Evolutionary conservation across 1,140 invertebrate species (phyloP).

Genomic region (Pomacea maculata): DNA sequence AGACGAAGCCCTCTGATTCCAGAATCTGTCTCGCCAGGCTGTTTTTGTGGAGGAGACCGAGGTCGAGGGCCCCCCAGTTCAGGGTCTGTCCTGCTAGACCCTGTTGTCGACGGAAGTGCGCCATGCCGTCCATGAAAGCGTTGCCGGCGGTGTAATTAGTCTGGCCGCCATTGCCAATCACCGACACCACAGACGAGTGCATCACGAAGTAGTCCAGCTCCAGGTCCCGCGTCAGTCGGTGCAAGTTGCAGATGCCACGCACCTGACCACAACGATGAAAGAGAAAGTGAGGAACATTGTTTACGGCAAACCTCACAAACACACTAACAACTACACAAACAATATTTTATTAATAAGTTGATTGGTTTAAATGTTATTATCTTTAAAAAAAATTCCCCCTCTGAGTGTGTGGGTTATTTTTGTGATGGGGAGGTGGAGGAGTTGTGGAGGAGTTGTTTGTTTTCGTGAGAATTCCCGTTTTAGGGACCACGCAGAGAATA

Average conservation of each 20-base stretch:
- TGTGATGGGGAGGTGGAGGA: not conserved
- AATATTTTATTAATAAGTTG: too few species aligned
- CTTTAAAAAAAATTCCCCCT: not conserved
- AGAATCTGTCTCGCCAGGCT: slow-evolving; percentile 21
- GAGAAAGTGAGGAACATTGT: not conserved
- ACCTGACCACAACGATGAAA: not conserved
- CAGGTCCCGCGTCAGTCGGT: slow-evolving; percentile 34
- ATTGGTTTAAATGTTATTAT: not conserved
- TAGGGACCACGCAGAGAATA: not conserved
- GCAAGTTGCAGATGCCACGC: slow-evolving; percentile 48
- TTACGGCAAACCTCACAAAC: not conserved
- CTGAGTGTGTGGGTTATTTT: not conserved
- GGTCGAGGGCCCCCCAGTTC: slow-evolving; percentile 46
- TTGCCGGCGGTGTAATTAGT: slow-evolving; percentile 46
- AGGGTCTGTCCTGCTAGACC: slow-evolving; percentile 39
- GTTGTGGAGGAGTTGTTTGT: not conserved
- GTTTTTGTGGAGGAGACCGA: slow-evolving; percentile 33
- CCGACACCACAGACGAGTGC: slow-evolving; percentile 44
- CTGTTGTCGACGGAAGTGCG: slow-evolving; percentile 31
- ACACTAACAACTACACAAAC: too few species aligned
- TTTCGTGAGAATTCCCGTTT: not conserved
- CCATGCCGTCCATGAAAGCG: slow-evolving; percentile 44
- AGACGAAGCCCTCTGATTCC: slow-evolving; percentile 26
- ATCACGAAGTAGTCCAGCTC: slow-evolving; percentile 47
- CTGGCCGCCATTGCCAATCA: slow-evolving; percentile 43